phyloP scores from a whole-genome alignment of 1,140 invertebrate genomes.

The Drosophila neocordata region DNA sequence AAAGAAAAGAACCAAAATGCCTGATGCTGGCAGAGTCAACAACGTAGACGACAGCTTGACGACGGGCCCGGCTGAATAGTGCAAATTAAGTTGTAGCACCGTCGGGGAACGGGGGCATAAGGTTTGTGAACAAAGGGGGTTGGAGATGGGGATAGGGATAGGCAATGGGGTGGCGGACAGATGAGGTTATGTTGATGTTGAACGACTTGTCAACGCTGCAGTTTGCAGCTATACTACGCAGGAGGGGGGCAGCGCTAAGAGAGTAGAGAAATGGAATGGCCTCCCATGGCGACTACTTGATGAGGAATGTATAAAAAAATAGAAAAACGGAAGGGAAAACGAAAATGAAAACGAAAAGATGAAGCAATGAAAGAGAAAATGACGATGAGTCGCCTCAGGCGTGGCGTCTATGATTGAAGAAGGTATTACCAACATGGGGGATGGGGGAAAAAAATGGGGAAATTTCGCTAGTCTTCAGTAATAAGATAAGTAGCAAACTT shows the following conservation, averaged over 20 bases:
- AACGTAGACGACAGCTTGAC: conserved; percentile 20
- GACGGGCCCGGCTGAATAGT: conserved; percentile 59
- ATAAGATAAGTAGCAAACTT: conserved; percentile 40
- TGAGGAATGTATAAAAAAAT: conserved; percentile 35
- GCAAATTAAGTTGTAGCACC: conserved; percentile 70
- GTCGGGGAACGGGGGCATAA: neutral
- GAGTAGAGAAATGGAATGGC: conserved; percentile 25
- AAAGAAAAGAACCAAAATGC: conserved; percentile 29
- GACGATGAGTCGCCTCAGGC: conserved; percentile 16
- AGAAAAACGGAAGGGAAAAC: conserved; percentile 33
- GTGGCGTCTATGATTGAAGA: conserved; percentile 11
- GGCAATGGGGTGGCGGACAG: neutral
- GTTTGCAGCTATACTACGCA: conserved; percentile 52
- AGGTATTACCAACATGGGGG: neutral
- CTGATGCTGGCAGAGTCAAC: conserved; percentile 48
- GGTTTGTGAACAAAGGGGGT: neutral
- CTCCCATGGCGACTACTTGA: conserved; percentile 47
- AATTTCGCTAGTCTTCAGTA: conserved; percentile 18
- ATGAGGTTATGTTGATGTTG: conserved; percentile 34
- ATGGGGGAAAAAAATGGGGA: neutral
- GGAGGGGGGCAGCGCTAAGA: conserved; percentile 30
- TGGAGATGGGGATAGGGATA: neutral
- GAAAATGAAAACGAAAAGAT: neutral
- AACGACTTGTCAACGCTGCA: conserved; percentile 73
- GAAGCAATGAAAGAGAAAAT: neutral